These are phyloP conservation scores for Chirona hameri DNA, from an alignment of 2,888 invertebrate species.

Conservation along the genomic window DNA sequence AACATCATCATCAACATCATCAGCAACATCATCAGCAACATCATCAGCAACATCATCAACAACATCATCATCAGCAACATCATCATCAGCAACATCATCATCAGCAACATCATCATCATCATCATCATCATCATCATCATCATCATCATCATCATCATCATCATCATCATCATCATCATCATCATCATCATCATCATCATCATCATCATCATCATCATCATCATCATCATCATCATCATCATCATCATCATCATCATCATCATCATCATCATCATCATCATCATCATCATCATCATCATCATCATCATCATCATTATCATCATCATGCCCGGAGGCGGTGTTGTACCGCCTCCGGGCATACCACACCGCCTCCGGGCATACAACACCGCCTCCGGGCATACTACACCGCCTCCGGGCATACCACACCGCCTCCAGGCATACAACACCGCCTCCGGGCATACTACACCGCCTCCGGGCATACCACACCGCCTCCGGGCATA, in stretches of 20 bases:
- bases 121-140: conserved; percentile 28
- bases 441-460: too few relatives aligned
- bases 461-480: too few relatives aligned
- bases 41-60: too few relatives aligned
- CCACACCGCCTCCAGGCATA: too few relatives aligned
- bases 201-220: conserved; percentile 22
- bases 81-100: too few relatives aligned
- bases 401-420: too few relatives aligned
- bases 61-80: too few relatives aligned
- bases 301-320: conserved; percentile 31
- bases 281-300: conserved; percentile 31
- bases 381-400: too few relatives aligned
- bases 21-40: too few relatives aligned
- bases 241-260: conserved; percentile 32
- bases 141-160: conserved; percentile 22
- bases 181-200: conserved; percentile 22
- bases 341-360: too few relatives aligned
- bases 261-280: conserved; percentile 28
- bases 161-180: conserved; percentile 22
- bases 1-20: conserved; percentile 11
- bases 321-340: conserved; percentile 1
- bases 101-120: background rate
- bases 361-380: too few relatives aligned
- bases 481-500: too few relatives aligned
- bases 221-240: conserved; percentile 31